Evolutionary conservation across 2,113 vertebrate species (phyloP), one percentile per base, ranked within the genome.

Genomic region (Talpa occidentalis): DNA sequence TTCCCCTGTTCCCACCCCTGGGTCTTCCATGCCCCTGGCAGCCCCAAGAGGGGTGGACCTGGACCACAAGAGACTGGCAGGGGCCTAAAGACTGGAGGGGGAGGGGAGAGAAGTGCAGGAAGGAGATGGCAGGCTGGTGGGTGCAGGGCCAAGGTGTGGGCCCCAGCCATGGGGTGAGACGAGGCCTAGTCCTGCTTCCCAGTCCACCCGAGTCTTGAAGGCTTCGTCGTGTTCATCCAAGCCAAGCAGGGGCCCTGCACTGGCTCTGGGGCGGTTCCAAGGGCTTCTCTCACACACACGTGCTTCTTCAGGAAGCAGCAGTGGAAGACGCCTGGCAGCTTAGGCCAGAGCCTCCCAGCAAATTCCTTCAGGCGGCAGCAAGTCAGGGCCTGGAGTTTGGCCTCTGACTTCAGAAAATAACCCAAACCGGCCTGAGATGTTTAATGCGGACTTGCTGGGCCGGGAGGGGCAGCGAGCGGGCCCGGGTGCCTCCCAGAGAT

Each of bases 401-500:
- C 82, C 60, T 88, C 94, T 79, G 73, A 90, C 88, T 70, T 84
- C 88, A 93, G 47, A 59, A 92, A 85, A 84, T 12, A 40, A 26
- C 44, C 52, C 52, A 35, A 56, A 12, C n/a, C 0, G 8, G 44
- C 47, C 17, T 4, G 72, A 44, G 37, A 64, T 77, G 70, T 37
- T 44, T 15, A 88, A 56, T n/a, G 64, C 0, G 2, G 42, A 10
- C 11, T 7, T 52, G 49, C 16, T 16, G 49, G 16, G 49, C 16
- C 15, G 16, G 49, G 49, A 52, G 49, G 49, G 49, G 54, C 54
- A 56, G 54, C 21, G 5, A 9, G 54, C 54, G 6, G 40, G 49
- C 74, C 35, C 56, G 9, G 21, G 4, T 64, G 4, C 22, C 74
- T 40, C 28, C 67, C 7, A 60, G 17, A 7, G 30, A 4, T 15